Conservation (phyloP, 2,888 invertebrate species). For the Pristionchus fissidentatus region DNA sequence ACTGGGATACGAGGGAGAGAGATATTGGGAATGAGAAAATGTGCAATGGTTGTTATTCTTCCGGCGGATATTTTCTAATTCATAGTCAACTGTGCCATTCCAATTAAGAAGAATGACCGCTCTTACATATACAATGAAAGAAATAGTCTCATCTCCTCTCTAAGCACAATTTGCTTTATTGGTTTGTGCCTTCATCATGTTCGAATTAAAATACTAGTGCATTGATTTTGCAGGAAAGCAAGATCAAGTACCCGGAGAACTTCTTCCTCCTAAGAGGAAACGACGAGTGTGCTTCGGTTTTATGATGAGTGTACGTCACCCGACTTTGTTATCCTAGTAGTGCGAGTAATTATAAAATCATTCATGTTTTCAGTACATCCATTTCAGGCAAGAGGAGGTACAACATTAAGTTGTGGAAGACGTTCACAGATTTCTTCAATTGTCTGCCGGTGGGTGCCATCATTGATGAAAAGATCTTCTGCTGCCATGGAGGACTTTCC, state of each 20-base stretch:
- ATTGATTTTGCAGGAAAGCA: slow-evolving; percentile 63
- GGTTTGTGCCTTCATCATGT: no score
- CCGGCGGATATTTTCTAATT: no score
- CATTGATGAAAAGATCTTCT: slow-evolving; percentile 88
- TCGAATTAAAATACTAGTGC: no score
- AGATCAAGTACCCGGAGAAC: slow-evolving; percentile 87
- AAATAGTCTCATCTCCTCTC: no score
- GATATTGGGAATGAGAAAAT: no score
- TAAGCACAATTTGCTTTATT: no score
- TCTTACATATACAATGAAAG: no score
- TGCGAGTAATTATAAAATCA: not conserved
- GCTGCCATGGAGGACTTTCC: slow-evolving; percentile 84
- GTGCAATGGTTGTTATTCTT: no score
- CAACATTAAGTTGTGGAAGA: slow-evolving; percentile 99
- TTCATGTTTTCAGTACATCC: not conserved
- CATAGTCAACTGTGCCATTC: no score
- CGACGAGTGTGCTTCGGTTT: slow-evolving; percentile 94
- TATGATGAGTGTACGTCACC: slow-evolving; percentile 69
- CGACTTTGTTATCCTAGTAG: not conserved
- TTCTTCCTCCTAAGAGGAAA: slow-evolving; percentile 97
- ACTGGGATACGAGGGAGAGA: no score
- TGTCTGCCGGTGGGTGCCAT: slow-evolving; percentile 98
- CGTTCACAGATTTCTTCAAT: slow-evolving; percentile 99
- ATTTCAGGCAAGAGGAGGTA: slow-evolving; percentile 89
- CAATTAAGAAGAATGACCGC: no score